Conservation (phyloP, 2,888 invertebrate genomes). For the Drosophila neonasuta region DNA sequence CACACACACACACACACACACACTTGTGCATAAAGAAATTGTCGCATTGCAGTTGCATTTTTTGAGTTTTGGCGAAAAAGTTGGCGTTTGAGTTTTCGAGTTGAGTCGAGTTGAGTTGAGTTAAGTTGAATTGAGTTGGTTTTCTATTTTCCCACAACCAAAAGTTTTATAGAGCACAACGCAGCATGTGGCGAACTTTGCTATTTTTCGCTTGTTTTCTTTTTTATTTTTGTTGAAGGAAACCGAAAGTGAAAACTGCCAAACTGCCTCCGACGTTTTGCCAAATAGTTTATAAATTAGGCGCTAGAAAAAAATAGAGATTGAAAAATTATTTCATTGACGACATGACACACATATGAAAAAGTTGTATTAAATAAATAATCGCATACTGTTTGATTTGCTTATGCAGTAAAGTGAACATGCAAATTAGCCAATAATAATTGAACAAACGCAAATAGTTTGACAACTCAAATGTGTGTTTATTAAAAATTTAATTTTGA, state of each 20-base stretch:
- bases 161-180: constrained; percentile 44
- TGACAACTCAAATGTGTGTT: constrained; percentile 2
- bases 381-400: constrained; percentile 18
- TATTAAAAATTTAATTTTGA: constrained; percentile 6
- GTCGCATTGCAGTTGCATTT: constrained; percentile 69
- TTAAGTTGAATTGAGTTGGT: constrained; percentile 18
- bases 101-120: constrained; percentile 31
- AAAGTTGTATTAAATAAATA: constrained; percentile 8
- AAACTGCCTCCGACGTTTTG: constrained; percentile 50
- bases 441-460: constrained; percentile 10
- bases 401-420: constrained; percentile 2
- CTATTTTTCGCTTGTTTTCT: constrained; percentile 21
- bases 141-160: constrained; percentile 41
- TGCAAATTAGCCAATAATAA: constrained; percentile 11
- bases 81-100: constrained; percentile 53
- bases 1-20: not conserved
- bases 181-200: constrained; percentile 44
- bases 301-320: constrained; percentile 11
- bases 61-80: constrained; percentile 54
- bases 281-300: constrained; percentile 49
- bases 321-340: constrained; percentile 46
- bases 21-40: constrained; percentile 47
- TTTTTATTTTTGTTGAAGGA: constrained; percentile 27
- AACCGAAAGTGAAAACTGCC: constrained; percentile 55
- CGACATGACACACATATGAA: constrained; percentile 32